phyloP scores from a whole-genome alignment of 2,797 vertebrate genomes.

The Aplochiton taeniatus region DNA sequence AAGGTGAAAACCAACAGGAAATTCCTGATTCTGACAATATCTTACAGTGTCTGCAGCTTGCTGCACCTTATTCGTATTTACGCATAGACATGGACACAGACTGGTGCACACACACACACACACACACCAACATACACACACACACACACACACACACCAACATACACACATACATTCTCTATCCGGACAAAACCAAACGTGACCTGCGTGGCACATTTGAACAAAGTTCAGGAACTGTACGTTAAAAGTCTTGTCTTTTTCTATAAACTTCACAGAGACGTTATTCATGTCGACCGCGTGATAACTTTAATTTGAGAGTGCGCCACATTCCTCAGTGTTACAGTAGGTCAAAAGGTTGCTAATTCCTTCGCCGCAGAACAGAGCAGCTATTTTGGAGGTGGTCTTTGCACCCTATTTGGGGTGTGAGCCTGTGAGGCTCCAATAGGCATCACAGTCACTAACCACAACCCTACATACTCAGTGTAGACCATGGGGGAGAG shows the following conservation, averaged over 20 bases:
- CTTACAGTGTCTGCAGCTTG: slow-evolving; percentile 6
- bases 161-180: background rate
- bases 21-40: background rate
- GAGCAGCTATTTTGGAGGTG: slow-evolving; percentile 26
- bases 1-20: slow-evolving; percentile 10
- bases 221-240: too few relatives aligned
- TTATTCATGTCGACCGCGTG: background rate
- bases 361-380: slow-evolving; percentile 10
- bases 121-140: background rate
- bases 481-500: background rate
- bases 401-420: slow-evolving; percentile 10
- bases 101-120: background rate
- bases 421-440: slow-evolving; percentile 2
- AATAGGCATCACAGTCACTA: background rate
- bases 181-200: too few relatives aligned
- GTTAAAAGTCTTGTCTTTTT: background rate
- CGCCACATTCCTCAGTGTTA: slow-evolving; percentile 16
- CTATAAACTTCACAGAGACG: slow-evolving; percentile 7
- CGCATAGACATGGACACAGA: background rate
- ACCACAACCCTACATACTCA: background rate
- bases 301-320: slow-evolving; percentile 11
- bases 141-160: background rate
- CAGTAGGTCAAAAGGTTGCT: slow-evolving; percentile 26
- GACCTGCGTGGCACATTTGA: too few relatives aligned
- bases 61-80: background rate